Evolutionary conservation across 1,140 invertebrate species (phyloP).

Genomic region (Drosophila arawakana): DNA sequence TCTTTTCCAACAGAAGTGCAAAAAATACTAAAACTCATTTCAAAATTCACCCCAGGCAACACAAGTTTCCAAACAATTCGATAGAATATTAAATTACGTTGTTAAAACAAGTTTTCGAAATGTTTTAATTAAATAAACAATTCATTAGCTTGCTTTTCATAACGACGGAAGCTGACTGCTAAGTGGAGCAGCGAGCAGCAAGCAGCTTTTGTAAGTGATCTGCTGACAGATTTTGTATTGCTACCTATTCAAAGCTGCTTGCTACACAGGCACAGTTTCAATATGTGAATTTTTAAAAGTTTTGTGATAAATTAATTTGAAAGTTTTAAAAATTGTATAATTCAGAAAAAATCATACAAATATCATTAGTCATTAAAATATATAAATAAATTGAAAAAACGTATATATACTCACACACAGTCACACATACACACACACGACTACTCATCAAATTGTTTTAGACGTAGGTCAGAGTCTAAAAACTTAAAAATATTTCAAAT

Average conservation of each 20-base stretch:
- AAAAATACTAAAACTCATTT: not conserved
- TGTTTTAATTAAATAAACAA: not conserved
- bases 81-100: slow-evolving; percentile 1
- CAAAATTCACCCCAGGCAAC: not conserved
- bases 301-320: slow-evolving; percentile 14
- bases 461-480: slow-evolving; percentile 26
- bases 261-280: not conserved
- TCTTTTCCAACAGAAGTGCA: not conserved
- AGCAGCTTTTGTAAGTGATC: not conserved
- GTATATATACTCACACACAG: slow-evolving; percentile 14
- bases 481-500: slow-evolving; percentile 48
- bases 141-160: not conserved
- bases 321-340: not conserved
- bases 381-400: slow-evolving; percentile 21
- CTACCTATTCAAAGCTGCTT: not conserved
- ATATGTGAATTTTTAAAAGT: not conserved
- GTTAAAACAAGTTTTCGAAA: slow-evolving; percentile 3
- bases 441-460: slow-evolving; percentile 7
- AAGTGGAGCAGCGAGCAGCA: not conserved
- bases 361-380: slow-evolving; percentile 61
- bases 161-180: not conserved
- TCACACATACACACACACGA: slow-evolving; percentile 9
- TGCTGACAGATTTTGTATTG: not conserved
- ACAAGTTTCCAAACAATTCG: not conserved
- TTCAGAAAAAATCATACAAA: slow-evolving; percentile 8